Base-by-base conservation (phyloP, 2,113 vertebrate genomes). In the Elephantulus edwardii region DNA sequence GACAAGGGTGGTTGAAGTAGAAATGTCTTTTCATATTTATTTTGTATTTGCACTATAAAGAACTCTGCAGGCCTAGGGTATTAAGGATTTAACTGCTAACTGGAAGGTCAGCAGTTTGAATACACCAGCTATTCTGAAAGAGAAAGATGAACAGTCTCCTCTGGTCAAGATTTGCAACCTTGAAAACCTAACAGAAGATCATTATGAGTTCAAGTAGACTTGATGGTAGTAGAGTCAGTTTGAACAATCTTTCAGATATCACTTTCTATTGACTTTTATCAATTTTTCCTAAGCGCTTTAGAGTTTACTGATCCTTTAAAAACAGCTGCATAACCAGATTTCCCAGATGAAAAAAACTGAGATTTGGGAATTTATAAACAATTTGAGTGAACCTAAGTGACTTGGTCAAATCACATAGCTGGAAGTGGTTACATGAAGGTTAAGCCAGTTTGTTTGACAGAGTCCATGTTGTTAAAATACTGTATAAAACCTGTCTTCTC, bases 401-500 rank as follows among this genome's bases (percentile, higher is more conserved):
- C 33, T 35, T 35, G 35, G 50, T 14, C 56, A 76, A 35, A 87
- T 87, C n/a, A 17, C 70, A 80, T 62, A 91, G 40, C 16, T 91
- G n/a, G 11, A 42, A 26, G 38, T 76, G 26, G 62, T 28, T 68
- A 75, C 88, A 17, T 68, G 28, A 54, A 52, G 58, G 89, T 64
- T 66, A 86, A 80, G 30, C 9, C 50, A 72, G 8, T 76, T 68
- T 88, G 20, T 83, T 82, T 64, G 54, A 12, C 30, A 89, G 33
- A 78, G 54, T 46, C 24, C n/a, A 19, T 54, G 10, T 66, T 91
- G 28, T 88, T 64, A 82, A n/a, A 71, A 10, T 56, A 35, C 58
- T 88, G 30, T 76, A 75, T 91, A 85, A 76, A 80, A 48, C n/a
- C 44, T 95, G 58, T 33, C 16, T 71, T 75, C 66, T 77, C 70